Conservation (phyloP, 2,888 invertebrate species). For the Aphodius sticticus region DNA sequence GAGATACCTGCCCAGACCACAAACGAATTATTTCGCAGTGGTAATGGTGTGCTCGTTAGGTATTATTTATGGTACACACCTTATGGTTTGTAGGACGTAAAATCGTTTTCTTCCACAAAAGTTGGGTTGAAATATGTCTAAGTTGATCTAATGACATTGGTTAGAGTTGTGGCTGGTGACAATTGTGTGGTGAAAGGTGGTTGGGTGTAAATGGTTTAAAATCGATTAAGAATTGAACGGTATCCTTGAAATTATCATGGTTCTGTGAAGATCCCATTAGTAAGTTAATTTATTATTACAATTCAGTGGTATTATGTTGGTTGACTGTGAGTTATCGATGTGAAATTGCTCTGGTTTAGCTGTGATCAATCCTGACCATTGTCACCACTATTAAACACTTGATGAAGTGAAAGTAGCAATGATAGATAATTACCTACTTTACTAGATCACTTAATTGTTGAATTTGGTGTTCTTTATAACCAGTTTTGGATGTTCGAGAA, state of each 20-base stretch:
- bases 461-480: no score
- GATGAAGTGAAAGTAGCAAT: no score
- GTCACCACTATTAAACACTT: not conserved
- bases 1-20: constrained; percentile 5
- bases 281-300: not conserved
- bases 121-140: not conserved
- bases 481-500: no score
- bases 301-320: not conserved
- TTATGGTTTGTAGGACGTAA: not conserved
- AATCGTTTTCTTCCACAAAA: not conserved
- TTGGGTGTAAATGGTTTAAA: not conserved
- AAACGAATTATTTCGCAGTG: not conserved
- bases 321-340: not conserved
- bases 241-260: not conserved
- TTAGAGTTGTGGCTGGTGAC: no score
- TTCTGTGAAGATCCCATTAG: not conserved
- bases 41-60: not conserved
- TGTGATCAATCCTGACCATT: not conserved
- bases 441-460: no score
- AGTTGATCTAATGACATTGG: not conserved
- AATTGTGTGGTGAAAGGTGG: not conserved
- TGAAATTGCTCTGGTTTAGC: not conserved
- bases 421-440: no score
- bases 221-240: not conserved
- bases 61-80: not conserved